Evolutionary conservation across 2,113 vertebrate species (phyloP), one percentile per base, ranked within the genome.

Genomic region (Chloebia gouldiae): DNA sequence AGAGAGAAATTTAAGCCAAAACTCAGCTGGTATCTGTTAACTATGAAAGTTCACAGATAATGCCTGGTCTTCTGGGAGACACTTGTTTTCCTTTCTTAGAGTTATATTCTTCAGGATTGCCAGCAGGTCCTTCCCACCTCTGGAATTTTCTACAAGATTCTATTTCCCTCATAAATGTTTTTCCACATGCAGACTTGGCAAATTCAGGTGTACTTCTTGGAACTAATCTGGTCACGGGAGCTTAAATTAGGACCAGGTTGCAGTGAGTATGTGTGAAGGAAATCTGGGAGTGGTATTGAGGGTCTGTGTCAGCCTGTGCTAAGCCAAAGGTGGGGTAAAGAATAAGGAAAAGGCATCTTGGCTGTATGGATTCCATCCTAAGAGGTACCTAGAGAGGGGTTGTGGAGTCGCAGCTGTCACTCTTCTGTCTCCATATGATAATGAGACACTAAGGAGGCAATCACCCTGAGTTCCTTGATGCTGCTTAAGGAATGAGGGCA

Each of bases 121-220:
- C 72, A 88, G 39, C 56, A 78, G 39, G 71, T 80, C 80, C 60
- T 80, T 92, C 85, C 81, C 92, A 69, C 37, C 63, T 80, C 81
- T 88, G 88, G 90, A 95, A 86, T 93, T 90, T 90, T 82, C 92
- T 73, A 7, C 80, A 86, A 60, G 69, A 50, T 44, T 79, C 53
- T 44, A 1, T 92, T 94, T 88, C 81, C 50, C 35, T 71, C 42
- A 23, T 86, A 65, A 79, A 65, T 86, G 50, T 77, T 92, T 88
- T 94, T 92, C 88, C 79, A 93, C 81, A 81, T 77, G 54, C 79
- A 50, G 21, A 81, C 69, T 93, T 96, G 92, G 71, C 71, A 73
- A 88, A 88, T 27, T 88, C 64, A 65, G 86, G 76, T 82, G 35
- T 80, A 73, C 86, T 69, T 64, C 63, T 79, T 94, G 91, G 76